A percentile compares a stretch with the other conserved stretches of the same genome.
phyloP scores from a whole-genome alignment of 2,797 vertebrate genomes.

The Enteromius viviparus region DNA sequence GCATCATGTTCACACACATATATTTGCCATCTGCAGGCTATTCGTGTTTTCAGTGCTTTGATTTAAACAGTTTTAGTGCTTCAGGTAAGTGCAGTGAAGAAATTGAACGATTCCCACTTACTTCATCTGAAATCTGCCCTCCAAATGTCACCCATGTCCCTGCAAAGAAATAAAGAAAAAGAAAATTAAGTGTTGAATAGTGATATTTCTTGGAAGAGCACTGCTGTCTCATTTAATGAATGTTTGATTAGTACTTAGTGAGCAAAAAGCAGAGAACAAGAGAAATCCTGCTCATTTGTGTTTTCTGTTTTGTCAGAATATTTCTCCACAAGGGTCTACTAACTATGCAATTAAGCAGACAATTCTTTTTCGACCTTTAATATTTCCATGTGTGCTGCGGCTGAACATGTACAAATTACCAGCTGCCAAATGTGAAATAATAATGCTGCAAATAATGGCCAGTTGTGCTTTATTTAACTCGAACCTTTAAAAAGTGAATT shows the following conservation, averaged over 20 bases:
- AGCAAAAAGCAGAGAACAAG: background rate
- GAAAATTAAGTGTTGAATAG: background rate
- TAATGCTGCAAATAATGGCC: background rate
- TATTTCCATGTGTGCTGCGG: background rate
- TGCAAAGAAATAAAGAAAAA: conserved; percentile 61
- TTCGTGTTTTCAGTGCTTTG: background rate
- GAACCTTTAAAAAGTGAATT: background rate
- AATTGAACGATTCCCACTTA: conserved; percentile 66
- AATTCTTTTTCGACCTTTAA: background rate
- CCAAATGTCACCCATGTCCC: conserved; percentile 98
- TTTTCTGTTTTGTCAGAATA: background rate
- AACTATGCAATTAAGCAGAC: conserved; percentile 8
- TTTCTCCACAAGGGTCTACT: background rate
- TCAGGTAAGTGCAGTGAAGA: background rate
- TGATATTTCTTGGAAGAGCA: background rate
- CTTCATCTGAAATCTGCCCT: conserved; percentile 96
- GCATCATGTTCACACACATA: background rate
- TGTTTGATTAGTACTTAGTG: background rate
- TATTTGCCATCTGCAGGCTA: conserved; percentile 5
- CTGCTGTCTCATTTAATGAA: background rate
- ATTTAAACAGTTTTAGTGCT: background rate
- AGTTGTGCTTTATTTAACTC: background rate
- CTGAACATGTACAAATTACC: background rate
- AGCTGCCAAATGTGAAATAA: background rate
- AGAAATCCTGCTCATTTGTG: conserved; percentile 5